Evolutionary conservation across 2,797 vertebrate genomes (phyloP), one percentile per base, ranked within the genome.

Genomic region (Chelon labrosus): DNA sequence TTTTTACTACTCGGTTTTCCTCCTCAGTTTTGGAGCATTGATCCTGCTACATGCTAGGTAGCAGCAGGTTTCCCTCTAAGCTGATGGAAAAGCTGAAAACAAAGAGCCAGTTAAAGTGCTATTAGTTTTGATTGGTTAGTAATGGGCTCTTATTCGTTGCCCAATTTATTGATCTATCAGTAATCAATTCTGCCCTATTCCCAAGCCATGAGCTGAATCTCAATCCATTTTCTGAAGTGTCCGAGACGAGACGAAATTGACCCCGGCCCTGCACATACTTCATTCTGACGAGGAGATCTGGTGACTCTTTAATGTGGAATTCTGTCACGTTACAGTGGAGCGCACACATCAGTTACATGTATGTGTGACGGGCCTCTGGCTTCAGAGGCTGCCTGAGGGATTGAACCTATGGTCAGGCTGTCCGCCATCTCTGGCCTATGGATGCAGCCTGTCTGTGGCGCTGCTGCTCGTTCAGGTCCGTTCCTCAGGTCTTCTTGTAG

Each of bases 121-220:
- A 82, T 92, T 87, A 80, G 70, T 68, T 88, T 88, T 85, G 73
- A 93, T 69, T 73, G 86, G 68, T 76, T 73, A 49, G 73, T 89
- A 89, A 91, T 86, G 76, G 84, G 71, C 77, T 80, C 77, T 85
- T 75, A 89, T 89, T 88, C 74, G 80, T 68, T 67, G 56, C 50
- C 60, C 86, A 76, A 88, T 91, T 17, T 73, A 92, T 89, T 84
- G 88, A 92, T 89, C 68, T 42, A 88, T 88, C 61, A 57, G 73
- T 73, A 87, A 90, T 92, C 91, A 65, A 88, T 91, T 62, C 10
- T 50, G 49, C 41, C 57, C 84, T 76, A 79, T 88, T 86, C 31
- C 55, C 20, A 83, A 81, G 69, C 63, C 57, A 67, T 77, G 77
- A 82, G 66, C 79, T 82, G 85, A 82, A 80, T 90, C 88, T 87